Evolutionary conservation across 2,113 vertebrate genomes (phyloP).

Genomic region (Pachycephala philippinensis): DNA sequence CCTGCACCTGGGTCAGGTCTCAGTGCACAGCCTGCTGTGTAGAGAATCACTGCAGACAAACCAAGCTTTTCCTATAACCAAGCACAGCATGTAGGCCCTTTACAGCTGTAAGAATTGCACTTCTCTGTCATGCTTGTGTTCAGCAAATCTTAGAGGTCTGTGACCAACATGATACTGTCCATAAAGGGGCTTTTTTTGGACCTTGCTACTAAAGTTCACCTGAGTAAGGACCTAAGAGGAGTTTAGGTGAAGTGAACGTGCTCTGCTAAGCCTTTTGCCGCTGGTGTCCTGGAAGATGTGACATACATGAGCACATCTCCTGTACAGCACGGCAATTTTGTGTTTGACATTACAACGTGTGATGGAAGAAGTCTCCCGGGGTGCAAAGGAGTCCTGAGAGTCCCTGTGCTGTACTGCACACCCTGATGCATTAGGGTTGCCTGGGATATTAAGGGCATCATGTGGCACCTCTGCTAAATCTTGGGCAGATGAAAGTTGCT

Average conservation of each 20-base stretch:
- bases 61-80: neutral
- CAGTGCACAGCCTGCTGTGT: accelerated
- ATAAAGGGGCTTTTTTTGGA: neutral
- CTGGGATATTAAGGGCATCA: neutral
- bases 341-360: neutral
- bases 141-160: neutral
- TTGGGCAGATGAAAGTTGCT: neutral
- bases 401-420: neutral
- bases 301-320: neutral
- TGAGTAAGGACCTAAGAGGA: neutral
- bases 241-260: neutral
- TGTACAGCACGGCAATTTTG: neutral
- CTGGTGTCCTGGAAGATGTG: neutral
- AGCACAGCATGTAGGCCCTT: accelerated
- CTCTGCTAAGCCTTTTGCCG: neutral
- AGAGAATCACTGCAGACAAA: neutral
- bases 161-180: no score
- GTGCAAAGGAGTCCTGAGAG: neutral
- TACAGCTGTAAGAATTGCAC: neutral
- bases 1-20: no score
- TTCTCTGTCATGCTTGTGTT: neutral
- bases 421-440: neutral
- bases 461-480: neutral
- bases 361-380: neutral
- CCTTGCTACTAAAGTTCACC: neutral